Base-by-base conservation (phyloP, 2,113 vertebrate species). In the Engraulis encrasicolus region DNA sequence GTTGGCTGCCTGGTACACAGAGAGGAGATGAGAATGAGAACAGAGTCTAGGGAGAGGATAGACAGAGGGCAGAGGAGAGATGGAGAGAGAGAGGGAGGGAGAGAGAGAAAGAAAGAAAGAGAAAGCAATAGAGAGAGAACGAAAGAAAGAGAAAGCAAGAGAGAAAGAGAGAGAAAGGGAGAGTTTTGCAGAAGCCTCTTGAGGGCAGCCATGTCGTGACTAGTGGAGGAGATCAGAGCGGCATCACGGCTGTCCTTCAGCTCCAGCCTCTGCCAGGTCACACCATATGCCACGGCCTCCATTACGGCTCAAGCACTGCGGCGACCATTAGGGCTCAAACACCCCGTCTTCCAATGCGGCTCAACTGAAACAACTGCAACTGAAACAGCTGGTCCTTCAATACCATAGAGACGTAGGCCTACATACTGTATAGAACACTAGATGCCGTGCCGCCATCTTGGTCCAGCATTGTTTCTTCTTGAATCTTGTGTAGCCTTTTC, bases 131-230 rank as follows among this genome's bases (percentile, higher is more conserved):
- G 9, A 61, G 36, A 79, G 49, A 79, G 50, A 80, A 36, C 34
- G 7, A 58, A 34, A 20, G 15, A 78, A 19, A 66, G 27, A 66
- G 78, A 84, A 15, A 18, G 34, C 50, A 6, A 74, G 23, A 45
- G 50, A 80, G 58, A 49, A 45, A 31, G 34, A 45, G 40, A 48
- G 2, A 38, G 38, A 82, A 2, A 80, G 71, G 84, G 54, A 85
- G 48, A 40, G 50, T 78, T 31, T 38, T 78, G 45, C 84, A 80
- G 61, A 36, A 19, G 7, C 20, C 79, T 81, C 54, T 86, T 54
- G 81, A 40, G 81, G 79, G 54, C 38, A 34, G n/a, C 79, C 85
- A 19, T 82, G 66, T 82, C 40, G 66, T 82, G 81, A 71, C n/a
- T 12, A n/a, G n/a, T n/a, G 23, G 34, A 48, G 45, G 38, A 50